A percentile compares a stretch with the other conserved stretches of the same genome.
These are phyloP conservation scores for Ceyx melanurus DNA, from an alignment of 2,113 vertebrate species.

Conservation along the genomic window DNA sequence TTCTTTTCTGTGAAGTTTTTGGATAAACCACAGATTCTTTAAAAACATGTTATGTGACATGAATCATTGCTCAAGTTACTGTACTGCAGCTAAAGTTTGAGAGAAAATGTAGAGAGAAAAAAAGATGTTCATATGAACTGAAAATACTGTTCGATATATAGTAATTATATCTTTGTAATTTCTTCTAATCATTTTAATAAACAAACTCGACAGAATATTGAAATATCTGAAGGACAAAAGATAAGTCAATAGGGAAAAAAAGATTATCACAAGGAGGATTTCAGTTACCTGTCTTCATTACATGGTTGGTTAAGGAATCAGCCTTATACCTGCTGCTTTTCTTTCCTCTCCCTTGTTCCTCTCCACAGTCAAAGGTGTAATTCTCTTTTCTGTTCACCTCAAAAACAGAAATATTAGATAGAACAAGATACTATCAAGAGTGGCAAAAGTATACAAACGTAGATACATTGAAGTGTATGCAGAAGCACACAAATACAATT, in stretches of 20 bases:
- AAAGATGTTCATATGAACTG: neutral
- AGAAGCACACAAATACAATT: neutral
- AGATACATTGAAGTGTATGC: neutral
- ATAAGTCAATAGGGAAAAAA: neutral
- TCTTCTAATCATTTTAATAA: neutral
- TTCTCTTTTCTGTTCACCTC: neutral
- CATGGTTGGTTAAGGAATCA: neutral
- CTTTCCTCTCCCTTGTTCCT: neutral
- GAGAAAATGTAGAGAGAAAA: neutral
- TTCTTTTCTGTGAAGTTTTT: neutral
- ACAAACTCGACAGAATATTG: neutral
- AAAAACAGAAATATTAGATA: neutral
- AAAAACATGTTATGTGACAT: neutral
- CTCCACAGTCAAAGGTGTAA: neutral
- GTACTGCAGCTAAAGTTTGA: neutral
- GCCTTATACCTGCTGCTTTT: neutral
- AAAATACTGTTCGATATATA: neutral
- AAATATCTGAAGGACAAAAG: neutral
- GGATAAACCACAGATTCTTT: constrained; percentile 9
- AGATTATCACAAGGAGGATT: neutral
- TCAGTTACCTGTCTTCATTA: neutral
- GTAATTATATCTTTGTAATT: neutral
- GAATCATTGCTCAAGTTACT: neutral
- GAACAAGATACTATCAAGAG: neutral
- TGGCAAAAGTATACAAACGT: neutral